These are phyloP conservation scores for Drosophila pruinosa DNA, from an alignment of 1,140 invertebrate species.

Conservation along the genomic window DNA sequence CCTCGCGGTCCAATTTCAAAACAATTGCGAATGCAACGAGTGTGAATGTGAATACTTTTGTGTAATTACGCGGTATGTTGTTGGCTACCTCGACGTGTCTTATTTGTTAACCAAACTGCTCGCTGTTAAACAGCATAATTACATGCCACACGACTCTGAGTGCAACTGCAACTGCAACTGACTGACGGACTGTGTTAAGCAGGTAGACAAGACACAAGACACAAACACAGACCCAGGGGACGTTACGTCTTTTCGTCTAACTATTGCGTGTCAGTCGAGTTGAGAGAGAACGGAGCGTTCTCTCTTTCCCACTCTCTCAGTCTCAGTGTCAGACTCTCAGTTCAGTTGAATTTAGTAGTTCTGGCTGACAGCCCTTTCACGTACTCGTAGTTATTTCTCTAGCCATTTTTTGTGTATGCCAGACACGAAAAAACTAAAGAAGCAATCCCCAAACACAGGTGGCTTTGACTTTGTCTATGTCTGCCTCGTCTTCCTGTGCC, in stretches of 20 bases:
- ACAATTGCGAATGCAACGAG: constrained; percentile 9
- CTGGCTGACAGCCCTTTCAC: constrained; percentile 38
- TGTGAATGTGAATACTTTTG: background rate
- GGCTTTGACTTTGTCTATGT: constrained; percentile 7
- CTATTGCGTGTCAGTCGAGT: constrained; percentile 49
- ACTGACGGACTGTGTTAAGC: constrained; percentile 7
- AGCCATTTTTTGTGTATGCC: constrained; percentile 23
- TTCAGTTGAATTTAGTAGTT: background rate
- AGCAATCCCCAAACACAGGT: constrained; percentile 18
- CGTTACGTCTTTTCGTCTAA: constrained; percentile 30
- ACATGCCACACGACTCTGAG: constrained; percentile 26
- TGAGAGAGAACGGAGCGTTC: constrained; percentile 26
- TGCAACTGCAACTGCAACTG: constrained; percentile 12
- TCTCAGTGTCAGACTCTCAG: background rate
- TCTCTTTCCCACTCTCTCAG: background rate
- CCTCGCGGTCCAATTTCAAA: constrained; percentile 4
- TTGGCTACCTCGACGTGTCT: constrained; percentile 34
- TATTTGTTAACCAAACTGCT: constrained; percentile 55
- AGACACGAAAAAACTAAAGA: constrained; percentile 37
- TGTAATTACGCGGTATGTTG: constrained; percentile 35
- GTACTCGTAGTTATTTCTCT: background rate
- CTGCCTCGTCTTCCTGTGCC: constrained; percentile 28
- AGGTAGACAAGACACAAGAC: constrained; percentile 37
- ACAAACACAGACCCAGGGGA: constrained; percentile 3
- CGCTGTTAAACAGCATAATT: constrained; percentile 57